phyloP scores from a whole-genome alignment of 2,797 vertebrate genomes.

The Alouatta caraya region DNA sequence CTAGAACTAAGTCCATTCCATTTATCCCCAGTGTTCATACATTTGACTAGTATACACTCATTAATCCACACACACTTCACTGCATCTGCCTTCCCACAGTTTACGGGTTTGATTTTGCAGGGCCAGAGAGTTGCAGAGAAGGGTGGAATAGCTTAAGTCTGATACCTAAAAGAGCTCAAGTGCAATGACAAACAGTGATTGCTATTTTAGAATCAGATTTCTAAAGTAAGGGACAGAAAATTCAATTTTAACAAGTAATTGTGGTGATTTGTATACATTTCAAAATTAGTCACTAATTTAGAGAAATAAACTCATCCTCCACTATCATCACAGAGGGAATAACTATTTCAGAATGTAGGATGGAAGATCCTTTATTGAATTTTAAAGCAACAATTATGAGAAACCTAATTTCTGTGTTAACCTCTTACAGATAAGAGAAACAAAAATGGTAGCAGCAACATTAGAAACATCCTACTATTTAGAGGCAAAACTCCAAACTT shows the following conservation, averaged over 20 bases:
- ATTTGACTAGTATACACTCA: background rate
- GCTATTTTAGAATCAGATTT: background rate
- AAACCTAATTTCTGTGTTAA: slow-evolving; percentile 3
- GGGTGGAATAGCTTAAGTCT: background rate
- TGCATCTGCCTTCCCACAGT: background rate
- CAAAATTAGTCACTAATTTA: background rate
- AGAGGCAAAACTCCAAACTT: background rate
- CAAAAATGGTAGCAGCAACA: background rate
- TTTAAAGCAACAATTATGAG: slow-evolving; percentile 31
- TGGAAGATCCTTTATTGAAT: background rate
- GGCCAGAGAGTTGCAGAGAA: background rate
- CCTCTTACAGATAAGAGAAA: background rate
- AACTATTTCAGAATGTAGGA: background rate
- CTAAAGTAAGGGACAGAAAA: background rate
- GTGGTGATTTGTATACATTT: background rate
- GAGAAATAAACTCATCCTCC: background rate
- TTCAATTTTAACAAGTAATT: background rate
- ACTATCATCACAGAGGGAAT: background rate
- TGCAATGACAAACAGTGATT: background rate
- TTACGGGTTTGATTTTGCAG: background rate
- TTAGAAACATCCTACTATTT: background rate
- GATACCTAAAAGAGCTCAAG: background rate
- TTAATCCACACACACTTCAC: background rate
- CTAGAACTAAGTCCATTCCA: background rate
- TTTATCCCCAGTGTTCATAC: background rate